Evolutionary conservation across 2,888 invertebrate species (phyloP).

Genomic region (Hymenopus coronatus): DNA sequence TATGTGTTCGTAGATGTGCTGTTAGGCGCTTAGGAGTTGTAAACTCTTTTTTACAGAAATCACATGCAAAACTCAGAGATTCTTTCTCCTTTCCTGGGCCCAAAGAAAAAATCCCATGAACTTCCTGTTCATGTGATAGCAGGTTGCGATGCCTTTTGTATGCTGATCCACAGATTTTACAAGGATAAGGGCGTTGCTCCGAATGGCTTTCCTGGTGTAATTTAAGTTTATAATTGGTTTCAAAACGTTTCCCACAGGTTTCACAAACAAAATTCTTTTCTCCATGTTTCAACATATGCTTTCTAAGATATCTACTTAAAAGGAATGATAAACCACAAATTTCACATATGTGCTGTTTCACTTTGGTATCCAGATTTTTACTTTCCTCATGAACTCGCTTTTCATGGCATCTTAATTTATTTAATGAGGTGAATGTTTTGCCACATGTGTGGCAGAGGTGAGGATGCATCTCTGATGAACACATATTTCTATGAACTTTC

Average conservation of each 20-base stretch:
- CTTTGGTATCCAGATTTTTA: neutral
- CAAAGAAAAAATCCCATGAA: slow-evolving; percentile 5
- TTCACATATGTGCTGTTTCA: slow-evolving; percentile 11
- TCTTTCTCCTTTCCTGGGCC: neutral
- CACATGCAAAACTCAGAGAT: slow-evolving; percentile 5
- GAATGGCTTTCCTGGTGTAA: slow-evolving; percentile 52
- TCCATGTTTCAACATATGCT: slow-evolving; percentile 12
- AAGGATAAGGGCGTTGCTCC: slow-evolving; percentile 43
- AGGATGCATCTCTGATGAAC: neutral
- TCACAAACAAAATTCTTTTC: slow-evolving; percentile 19
- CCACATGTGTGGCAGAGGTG: slow-evolving; percentile 13
- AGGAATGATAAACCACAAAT: slow-evolving; percentile 1
- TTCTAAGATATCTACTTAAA: slow-evolving; percentile 1
- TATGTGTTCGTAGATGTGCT: slow-evolving; percentile 3
- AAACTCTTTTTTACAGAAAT: slow-evolving; percentile 8
- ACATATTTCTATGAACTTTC: neutral
- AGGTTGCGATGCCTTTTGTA: slow-evolving; percentile 56
- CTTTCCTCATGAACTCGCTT: neutral
- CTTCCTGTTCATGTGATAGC: slow-evolving; percentile 46
- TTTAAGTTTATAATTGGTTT: slow-evolving; percentile 23
- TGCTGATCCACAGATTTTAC: slow-evolving; percentile 21
- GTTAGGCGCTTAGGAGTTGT: neutral
- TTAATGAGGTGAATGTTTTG: slow-evolving; percentile 4
- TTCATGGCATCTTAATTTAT: slow-evolving; percentile 10
- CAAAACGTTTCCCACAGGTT: slow-evolving; percentile 33